Evolutionary conservation across 2,797 vertebrate species (phyloP).

Genomic region (Psittacula derbiana): DNA sequence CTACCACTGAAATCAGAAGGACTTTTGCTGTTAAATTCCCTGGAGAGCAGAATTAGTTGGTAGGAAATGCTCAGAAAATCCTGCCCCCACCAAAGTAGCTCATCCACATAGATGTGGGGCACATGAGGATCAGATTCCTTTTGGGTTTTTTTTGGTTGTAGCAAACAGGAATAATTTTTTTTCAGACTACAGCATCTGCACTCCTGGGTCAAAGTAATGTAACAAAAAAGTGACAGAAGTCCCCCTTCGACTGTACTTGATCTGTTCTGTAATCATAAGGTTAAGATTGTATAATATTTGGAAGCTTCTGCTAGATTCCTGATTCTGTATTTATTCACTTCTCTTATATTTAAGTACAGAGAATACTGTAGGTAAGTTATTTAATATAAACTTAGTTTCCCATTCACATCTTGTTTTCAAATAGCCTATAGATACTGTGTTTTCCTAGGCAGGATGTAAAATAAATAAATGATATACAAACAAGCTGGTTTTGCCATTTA

Average conservation of each 20-base stretch:
- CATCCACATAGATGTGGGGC: neutral
- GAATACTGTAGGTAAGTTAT: neutral
- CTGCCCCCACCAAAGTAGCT: neutral
- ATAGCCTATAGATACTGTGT: neutral
- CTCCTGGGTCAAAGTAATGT: neutral
- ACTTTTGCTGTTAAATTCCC: neutral
- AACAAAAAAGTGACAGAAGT: neutral
- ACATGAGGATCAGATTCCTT: neutral
- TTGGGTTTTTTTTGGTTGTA: rapidly evolving
- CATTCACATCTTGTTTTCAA: neutral
- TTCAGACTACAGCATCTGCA: neutral
- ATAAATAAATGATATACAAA: neutral
- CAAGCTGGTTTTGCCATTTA: neutral
- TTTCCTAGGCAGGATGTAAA: neutral
- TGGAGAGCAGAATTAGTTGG: neutral
- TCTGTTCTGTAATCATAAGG: neutral
- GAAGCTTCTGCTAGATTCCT: neutral
- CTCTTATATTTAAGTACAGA: neutral
- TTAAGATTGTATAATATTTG: neutral
- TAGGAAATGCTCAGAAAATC: neutral
- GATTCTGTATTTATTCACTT: neutral
- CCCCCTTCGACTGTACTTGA: neutral
- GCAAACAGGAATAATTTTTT: neutral
- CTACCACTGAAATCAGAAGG: neutral
- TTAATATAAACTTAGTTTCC: neutral